phyloP scores from a whole-genome alignment of 92 coral and sea anemone genomes.

The Epizoanthus ramosus region DNA sequence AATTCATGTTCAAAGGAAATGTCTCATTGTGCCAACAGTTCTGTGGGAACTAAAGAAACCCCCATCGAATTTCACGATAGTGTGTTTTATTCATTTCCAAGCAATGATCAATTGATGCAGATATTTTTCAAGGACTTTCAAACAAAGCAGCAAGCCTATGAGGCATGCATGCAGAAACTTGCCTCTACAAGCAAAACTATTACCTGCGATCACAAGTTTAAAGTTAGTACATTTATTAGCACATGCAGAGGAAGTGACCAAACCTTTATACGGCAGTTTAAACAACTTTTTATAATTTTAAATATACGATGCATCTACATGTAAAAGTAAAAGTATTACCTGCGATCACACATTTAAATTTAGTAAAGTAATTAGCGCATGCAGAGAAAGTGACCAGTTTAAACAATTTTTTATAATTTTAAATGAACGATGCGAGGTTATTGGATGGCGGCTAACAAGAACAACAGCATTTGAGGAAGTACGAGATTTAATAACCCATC shows the following conservation, averaged over 20 bases:
- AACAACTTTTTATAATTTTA: slow-evolving; percentile 36
- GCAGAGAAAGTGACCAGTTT: too few species aligned
- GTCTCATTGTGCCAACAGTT: neutral
- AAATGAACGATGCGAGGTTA: slow-evolving; percentile 24
- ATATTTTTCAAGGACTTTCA: slow-evolving; percentile 17
- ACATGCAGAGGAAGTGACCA: slow-evolving; percentile 23
- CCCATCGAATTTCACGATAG: slow-evolving; percentile 6
- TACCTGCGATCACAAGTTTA: slow-evolving; percentile 50
- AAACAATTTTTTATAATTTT: too few species aligned
- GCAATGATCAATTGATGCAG: slow-evolving; percentile 49
- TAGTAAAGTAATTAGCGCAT: too few species aligned
- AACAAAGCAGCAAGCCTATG: slow-evolving; percentile 9
- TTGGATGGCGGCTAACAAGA: slow-evolving; percentile 36
- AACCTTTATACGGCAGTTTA: slow-evolving; percentile 33
- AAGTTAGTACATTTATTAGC: slow-evolving; percentile 42
- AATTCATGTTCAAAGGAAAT: too few species aligned
- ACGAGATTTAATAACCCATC: slow-evolving; percentile 10
- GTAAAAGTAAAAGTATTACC: too few species aligned
- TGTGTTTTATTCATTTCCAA: slow-evolving; percentile 38
- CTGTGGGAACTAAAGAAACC: neutral
- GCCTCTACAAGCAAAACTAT: neutral
- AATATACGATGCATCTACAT: too few species aligned
- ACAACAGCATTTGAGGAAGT: slow-evolving; percentile 35
- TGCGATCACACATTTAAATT: too few species aligned
- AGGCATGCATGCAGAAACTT: neutral